A percentile compares a stretch with the other conserved stretches of the same genome.
phyloP scores from a whole-genome alignment of 2,888 invertebrate species.

The Galerucella pusilla region DNA sequence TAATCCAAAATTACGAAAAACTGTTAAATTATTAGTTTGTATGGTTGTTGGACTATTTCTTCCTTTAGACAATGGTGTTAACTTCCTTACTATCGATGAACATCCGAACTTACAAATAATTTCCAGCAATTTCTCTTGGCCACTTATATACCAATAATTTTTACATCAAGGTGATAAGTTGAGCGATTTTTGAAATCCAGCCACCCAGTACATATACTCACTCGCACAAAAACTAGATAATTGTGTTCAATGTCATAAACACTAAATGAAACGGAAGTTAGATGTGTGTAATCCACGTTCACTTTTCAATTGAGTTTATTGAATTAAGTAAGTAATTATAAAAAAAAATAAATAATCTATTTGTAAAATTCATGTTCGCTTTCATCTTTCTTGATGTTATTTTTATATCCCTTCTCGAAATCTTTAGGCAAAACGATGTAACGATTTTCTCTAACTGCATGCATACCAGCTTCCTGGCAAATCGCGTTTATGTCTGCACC shows the following conservation, averaged over 20 bases:
- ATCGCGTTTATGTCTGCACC: conserved; percentile 99
- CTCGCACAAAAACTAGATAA: background rate
- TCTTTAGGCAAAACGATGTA: conserved; percentile 99
- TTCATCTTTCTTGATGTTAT: conserved; percentile 99
- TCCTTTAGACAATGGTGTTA: no score
- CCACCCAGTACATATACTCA: no score
- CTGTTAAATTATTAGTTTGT: no score
- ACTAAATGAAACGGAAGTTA: no score
- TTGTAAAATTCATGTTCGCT: conserved; percentile 99
- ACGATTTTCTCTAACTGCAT: conserved; percentile 98
- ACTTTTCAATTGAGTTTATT: conserved; percentile 3
- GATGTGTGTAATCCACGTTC: background rate
- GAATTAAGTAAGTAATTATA: conserved; percentile 8
- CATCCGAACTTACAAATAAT: no score
- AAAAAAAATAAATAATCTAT: conserved; percentile 67
- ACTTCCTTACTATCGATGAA: no score
- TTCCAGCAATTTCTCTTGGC: no score
- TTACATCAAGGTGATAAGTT: no score
- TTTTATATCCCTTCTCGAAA: conserved; percentile 99
- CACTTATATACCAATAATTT: no score
- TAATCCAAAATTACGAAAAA: no score
- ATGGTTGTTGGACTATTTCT: no score
- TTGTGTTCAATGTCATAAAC: background rate
- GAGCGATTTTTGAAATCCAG: no score
- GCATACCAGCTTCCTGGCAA: conserved; percentile 99